Percentiles rank a stretch among this genome's conserved stretches.
Evolutionary conservation across 2,113 vertebrate species (phyloP).

Genomic region (Montifringilla adamsi): DNA sequence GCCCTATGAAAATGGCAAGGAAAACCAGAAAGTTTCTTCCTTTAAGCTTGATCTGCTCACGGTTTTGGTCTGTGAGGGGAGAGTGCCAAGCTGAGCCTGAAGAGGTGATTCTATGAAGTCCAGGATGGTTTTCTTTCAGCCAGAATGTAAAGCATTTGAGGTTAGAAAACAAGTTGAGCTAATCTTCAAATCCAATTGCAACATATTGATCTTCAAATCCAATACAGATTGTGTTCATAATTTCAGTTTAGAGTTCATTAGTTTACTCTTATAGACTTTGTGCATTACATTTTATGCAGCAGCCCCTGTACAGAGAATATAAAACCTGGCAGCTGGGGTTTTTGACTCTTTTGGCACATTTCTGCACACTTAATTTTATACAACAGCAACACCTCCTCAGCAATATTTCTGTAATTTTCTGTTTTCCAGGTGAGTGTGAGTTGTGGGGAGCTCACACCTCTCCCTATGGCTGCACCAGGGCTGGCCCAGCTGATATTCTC

Average conservation of each 20-base stretch:
- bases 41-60: neutral
- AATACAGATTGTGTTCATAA: neutral
- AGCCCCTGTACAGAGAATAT: neutral
- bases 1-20: neutral
- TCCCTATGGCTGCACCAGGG: neutral
- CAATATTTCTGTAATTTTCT: neutral
- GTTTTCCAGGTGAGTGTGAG: neutral
- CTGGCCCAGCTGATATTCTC: neutral
- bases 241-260: conserved; percentile 15
- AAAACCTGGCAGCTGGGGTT: neutral
- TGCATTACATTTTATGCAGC: neutral
- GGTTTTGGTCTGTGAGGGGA: neutral
- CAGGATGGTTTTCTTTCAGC: neutral
- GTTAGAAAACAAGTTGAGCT: neutral
- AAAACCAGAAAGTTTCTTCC: neutral
- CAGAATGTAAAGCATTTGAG: neutral
- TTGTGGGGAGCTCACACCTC: neutral
- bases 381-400: neutral
- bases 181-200: neutral
- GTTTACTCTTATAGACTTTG: neutral
- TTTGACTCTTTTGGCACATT: neutral
- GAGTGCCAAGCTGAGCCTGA: neutral
- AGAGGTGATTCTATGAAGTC: neutral
- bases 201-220: neutral
- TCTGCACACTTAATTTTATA: neutral